phyloP scores from a whole-genome alignment of 2,797 vertebrate species.

The Myotis planiceps region DNA sequence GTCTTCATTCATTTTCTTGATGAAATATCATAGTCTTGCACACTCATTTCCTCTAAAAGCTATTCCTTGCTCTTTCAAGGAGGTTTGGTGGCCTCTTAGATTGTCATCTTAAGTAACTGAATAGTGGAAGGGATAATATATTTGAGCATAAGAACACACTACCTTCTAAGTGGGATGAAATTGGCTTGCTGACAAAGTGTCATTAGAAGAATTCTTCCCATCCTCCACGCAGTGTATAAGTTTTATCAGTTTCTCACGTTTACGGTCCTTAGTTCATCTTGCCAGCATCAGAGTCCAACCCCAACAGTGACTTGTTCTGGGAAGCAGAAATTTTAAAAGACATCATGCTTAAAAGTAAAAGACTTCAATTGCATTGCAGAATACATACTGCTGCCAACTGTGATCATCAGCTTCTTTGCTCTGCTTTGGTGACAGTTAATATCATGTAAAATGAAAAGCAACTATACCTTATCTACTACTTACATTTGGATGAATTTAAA shows the following conservation, averaged over 20 bases:
- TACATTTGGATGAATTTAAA: not conserved
- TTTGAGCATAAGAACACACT: not conserved
- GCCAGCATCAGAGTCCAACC: not conserved
- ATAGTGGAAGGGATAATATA: not conserved
- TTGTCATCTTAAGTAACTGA: not conserved
- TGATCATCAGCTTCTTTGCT: not conserved
- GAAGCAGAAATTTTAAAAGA: not conserved
- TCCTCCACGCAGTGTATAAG: not conserved
- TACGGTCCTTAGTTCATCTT: not conserved
- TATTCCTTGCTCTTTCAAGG: not conserved
- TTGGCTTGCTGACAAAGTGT: not conserved
- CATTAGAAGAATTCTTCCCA: not conserved
- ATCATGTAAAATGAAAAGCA: not conserved
- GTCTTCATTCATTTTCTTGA: not conserved
- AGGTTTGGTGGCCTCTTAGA: not conserved
- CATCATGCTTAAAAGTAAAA: not conserved
- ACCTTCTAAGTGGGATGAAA: not conserved
- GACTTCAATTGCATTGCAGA: not conserved
- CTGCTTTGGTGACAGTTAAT: not conserved
- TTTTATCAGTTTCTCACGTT: not conserved
- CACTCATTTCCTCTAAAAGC: not conserved
- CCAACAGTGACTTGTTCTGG: not conserved
- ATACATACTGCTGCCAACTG: too few relatives aligned
- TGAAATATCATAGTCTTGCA: not conserved
- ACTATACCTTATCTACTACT: not conserved